Conservation (phyloP, 2,888 invertebrate genomes). For the Eristalinus sepulchralis region DNA sequence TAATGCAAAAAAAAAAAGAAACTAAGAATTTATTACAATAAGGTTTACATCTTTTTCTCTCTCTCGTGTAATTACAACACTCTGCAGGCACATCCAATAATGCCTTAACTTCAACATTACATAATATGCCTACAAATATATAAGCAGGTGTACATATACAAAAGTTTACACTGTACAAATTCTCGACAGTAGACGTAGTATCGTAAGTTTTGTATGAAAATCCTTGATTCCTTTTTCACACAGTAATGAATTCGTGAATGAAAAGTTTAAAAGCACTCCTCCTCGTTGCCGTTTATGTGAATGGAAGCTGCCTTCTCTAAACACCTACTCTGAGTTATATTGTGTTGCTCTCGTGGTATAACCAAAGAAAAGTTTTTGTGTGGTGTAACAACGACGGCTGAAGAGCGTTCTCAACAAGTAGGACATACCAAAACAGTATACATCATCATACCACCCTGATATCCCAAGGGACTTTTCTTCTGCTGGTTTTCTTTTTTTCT, state of each 20-base stretch:
- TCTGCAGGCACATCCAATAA: not conserved
- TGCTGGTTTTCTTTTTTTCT: not conserved
- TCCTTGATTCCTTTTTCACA: conserved; percentile 4
- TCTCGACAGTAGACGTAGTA: conserved; percentile 4
- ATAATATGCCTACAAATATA: not conserved
- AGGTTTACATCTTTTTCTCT: not conserved
- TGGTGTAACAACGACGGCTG: conserved; percentile 25
- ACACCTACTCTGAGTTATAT: conserved; percentile 17
- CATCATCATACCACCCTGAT: not conserved
- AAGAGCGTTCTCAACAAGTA: conserved; percentile 8
- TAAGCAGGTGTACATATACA: not conserved
- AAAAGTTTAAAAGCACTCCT: conserved; percentile 39
- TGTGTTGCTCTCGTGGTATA: conserved; percentile 17
- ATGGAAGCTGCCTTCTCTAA: conserved; percentile 18
- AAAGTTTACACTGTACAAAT: not conserved
- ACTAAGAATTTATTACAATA: not conserved
- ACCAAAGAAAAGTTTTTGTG: conserved; percentile 4
- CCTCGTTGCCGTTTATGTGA: conserved; percentile 30
- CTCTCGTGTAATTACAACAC: no score
- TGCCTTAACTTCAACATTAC: not conserved
- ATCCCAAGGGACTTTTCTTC: not conserved
- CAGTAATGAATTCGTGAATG: conserved; percentile 50
- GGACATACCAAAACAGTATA: conserved; percentile 5
- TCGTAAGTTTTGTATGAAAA: conserved; percentile 17
- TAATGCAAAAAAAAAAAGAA: not conserved